Evolutionary conservation across 1,140 invertebrate species (phyloP), one percentile per base, ranked within the genome.

Genomic region (Nylanderia fulva): DNA sequence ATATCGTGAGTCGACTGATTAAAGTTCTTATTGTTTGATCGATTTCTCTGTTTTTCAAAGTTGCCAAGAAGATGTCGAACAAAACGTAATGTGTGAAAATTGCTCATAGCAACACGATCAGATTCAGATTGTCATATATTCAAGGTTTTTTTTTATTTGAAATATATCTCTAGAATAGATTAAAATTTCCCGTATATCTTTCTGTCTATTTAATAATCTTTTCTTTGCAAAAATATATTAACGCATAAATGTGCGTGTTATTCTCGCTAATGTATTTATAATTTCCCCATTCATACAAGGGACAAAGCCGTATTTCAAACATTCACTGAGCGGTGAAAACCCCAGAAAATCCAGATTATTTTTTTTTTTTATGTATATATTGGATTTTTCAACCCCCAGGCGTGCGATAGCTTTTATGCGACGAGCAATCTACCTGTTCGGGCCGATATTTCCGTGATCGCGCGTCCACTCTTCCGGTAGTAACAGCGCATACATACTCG

Each of bases 391-490:
- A 56, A 21, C 18, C 11, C 7, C 33, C 18, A 68, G 29, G 21
- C 6, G 18, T 4, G 36, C 27, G 36, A n/a, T 15, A 27, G 15
- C 15, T 21, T 1, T 9, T 27, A 24, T 13, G 21, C n/a, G n/a
- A 58, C 36, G 21, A 11, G 3, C 48, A 2, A 54, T 71, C 52
- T 80, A 42, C 13, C 36, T 56, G 24, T 42, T 21, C 8, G 15
- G 8, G 21, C 11, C 18, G 77, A 82, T 45, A 60, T 82, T 82
- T 72, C 66, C 52, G 66, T 21, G 15, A 56, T 42, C 2, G 18
- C 52, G 63, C 36, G 24, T 39, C 21, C 13, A 2, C 33, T 5
- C 8, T 36, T 77, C 27, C 29, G n/a, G 1, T 36, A 8, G 60
- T 18, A 33, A 33, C 29, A 33, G 61, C 60, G 52, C 48, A 27